These are phyloP conservation scores for Neomonachus schauinslandi DNA, from an alignment of 2,113 vertebrate genomes.

Conservation along the genomic window DNA sequence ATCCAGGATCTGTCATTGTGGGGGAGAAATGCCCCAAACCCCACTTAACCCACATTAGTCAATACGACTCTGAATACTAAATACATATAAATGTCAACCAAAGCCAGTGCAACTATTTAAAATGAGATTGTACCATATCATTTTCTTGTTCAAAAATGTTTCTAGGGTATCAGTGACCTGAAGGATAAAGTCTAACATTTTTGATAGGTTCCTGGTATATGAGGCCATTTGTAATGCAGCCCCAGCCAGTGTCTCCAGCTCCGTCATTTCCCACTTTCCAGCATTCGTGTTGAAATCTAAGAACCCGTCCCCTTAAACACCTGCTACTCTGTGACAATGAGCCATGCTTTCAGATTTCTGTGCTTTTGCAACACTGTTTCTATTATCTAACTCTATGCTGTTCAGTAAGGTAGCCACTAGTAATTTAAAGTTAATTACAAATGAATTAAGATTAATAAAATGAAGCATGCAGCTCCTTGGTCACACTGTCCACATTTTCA, in stretches of 20 bases:
- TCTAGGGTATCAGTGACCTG: neutral
- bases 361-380: neutral
- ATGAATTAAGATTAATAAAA: neutral
- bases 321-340: neutral
- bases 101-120: neutral
- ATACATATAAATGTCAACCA: neutral
- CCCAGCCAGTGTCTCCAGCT: neutral
- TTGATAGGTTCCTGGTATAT: neutral
- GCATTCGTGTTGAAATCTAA: neutral
- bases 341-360: neutral
- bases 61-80: neutral
- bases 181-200: neutral
- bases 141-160: neutral
- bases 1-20: neutral
- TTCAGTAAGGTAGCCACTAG: neutral
- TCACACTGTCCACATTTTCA: neutral
- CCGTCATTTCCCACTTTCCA: neutral
- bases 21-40: neutral
- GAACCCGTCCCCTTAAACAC: neutral
- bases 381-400: neutral
- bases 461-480: neutral
- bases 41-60: neutral
- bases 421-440: conserved; percentile 9
- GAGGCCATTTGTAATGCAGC: neutral
- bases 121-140: neutral